A percentile compares a stretch with the other conserved stretches of the same genome.
Evolutionary conservation across 2,797 vertebrate species (phyloP).

Genomic region (Oophaga sylvatica): DNA sequence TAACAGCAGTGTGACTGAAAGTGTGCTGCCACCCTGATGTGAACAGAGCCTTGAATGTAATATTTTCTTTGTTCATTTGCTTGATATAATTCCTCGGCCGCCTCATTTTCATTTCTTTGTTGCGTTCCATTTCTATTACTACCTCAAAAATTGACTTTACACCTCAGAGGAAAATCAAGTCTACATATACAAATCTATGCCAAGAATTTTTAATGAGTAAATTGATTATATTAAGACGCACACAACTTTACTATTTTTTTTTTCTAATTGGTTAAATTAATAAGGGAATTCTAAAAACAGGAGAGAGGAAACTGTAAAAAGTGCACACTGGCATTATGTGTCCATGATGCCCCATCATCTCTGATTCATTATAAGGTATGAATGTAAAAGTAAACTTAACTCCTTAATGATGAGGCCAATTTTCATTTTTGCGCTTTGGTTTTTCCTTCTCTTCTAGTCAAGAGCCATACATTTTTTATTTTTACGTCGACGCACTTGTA

Average conservation of each 20-base stretch:
- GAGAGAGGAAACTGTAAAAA: background rate
- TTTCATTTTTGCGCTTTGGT: no score
- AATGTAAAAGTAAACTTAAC: background rate
- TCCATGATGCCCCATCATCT: background rate
- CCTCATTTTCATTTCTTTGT: background rate
- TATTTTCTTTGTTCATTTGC: background rate
- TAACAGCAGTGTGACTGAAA: no score
- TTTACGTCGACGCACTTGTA: no score
- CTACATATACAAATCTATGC: background rate
- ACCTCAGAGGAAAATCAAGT: background rate
- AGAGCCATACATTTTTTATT: no score
- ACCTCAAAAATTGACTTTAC: constrained; percentile 1
- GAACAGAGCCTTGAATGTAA: no score
- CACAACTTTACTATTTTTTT: background rate
- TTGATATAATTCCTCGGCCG: background rate
- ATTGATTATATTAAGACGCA: background rate
- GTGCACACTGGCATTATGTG: background rate
- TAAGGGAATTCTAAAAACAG: background rate
- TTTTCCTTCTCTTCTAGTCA: no score
- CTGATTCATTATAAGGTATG: background rate
- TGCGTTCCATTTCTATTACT: background rate
- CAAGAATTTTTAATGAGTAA: background rate
- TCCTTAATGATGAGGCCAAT: no score
- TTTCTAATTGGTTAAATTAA: background rate
- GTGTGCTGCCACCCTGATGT: no score